Base-by-base conservation (phyloP, 2,113 vertebrate species). In the Rattus rattus region DNA sequence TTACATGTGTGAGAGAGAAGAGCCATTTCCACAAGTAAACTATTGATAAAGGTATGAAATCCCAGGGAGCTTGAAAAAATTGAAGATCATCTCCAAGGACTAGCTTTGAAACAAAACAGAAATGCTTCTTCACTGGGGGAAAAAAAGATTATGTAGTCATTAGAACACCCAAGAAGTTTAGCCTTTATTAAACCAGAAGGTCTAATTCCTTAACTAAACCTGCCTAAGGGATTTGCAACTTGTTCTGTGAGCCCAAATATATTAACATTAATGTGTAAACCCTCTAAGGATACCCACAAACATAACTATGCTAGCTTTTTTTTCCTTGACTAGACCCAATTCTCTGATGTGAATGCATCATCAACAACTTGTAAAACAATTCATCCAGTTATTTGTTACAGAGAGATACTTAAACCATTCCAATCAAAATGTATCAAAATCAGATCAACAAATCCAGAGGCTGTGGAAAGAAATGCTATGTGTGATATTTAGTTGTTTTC, bases 91-190 rank as follows among this genome's bases (percentile, higher is more conserved):
- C 36, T 43, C 49, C 67, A 20, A 43, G 72, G 61, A 85, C 12
- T 43, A 17, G 79, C 72, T 67, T 92, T 77, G 47, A 95, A 90
- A 91, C 1, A 76, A 90, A 54, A 92, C 86, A 72, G 49, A 49
- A 83, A 75, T 4, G 43, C 33, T 20, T n/a, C 33, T 24, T n/a
- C 70, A 39, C 26, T 76, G 56, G 85, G 80, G 12, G 6, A 22
- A 85, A 39, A 79, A 83, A 13, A 79, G 63, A 67, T 17, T 63
- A 43, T 96, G 30, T n/a, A 90, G 65, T 77, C 88, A 94, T 77
- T 5, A 61, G 72, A 61, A 49, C 85, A 95, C 89, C 61, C 65
- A 70, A 47, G 81, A 79, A 92, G 83, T 16, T 61, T 2, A 88
- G 19, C 16, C 26, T 75, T 83, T 47, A 67, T 22, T 59, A 81